Percentiles rank a stretch among this genome's conserved stretches.
Conservation (phyloP, 2,113 vertebrate species). For the Gorilla gorilla region DNA sequence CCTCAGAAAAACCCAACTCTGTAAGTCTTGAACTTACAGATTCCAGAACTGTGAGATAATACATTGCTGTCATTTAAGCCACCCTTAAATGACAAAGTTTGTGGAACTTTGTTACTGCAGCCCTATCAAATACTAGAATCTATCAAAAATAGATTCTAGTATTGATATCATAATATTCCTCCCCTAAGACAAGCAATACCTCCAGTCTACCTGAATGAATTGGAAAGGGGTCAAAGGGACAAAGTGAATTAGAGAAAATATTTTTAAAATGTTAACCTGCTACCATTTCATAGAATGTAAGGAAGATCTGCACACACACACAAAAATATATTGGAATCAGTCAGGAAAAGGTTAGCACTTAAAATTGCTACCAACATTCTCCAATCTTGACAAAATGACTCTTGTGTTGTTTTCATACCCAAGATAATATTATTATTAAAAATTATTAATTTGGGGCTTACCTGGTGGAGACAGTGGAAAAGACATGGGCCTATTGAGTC, state of each 20-base stretch:
- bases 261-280: neutral
- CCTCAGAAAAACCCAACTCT: neutral
- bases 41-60: neutral
- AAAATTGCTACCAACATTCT: neutral
- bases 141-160: neutral
- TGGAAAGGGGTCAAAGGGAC: neutral
- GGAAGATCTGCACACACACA: neutral
- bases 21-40: neutral
- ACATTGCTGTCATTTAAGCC: neutral
- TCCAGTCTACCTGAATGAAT: neutral
- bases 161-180: neutral
- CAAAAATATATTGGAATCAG: neutral
- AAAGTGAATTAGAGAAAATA: conserved; percentile 24
- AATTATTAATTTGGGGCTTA: neutral
- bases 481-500: neutral
- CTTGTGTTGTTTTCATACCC: neutral
- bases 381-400: conserved; percentile 3
- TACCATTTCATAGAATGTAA: conserved; percentile 3
- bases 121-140: neutral
- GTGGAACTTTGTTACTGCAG: neutral
- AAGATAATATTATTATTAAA: conserved; percentile 19
- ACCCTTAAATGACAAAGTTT: neutral
- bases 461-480: neutral
- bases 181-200: neutral
- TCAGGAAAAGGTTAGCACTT: conserved; percentile 7